phyloP scores from a whole-genome alignment of 2,888 invertebrate species.

The Lottia gigantea region DNA sequence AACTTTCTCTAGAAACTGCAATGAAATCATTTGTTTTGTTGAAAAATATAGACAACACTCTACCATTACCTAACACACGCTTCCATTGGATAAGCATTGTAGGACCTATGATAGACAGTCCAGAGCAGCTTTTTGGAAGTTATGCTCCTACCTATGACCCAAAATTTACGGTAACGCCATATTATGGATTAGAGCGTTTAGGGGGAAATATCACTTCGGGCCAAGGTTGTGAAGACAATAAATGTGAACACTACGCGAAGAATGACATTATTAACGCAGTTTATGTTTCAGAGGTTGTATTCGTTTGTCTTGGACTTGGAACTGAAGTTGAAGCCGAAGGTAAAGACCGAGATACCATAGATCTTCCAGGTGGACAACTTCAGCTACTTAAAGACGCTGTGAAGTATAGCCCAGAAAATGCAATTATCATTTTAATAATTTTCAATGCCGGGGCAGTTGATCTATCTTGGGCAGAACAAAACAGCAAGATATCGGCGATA shows the following conservation, averaged over 20 bases:
- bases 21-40: slow-evolving; percentile 44
- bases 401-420: slow-evolving; percentile 25
- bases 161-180: slow-evolving; percentile 48
- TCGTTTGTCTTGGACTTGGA: slow-evolving; percentile 33
- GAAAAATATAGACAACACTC: slow-evolving; percentile 37
- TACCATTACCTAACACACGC: slow-evolving; percentile 23
- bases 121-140: slow-evolving; percentile 55
- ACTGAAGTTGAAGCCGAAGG: slow-evolving; percentile 46
- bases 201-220: slow-evolving; percentile 34
- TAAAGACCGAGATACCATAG: slow-evolving; percentile 46
- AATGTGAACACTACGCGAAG: slow-evolving; percentile 43
- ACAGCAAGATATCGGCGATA: slow-evolving; percentile 36
- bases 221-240: slow-evolving; percentile 47
- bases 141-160: slow-evolving; percentile 49
- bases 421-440: slow-evolving; percentile 48
- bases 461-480: slow-evolving; percentile 36
- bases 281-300: slow-evolving; percentile 38
- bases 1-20: slow-evolving; percentile 41
- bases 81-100: slow-evolving; percentile 33
- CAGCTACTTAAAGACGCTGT: slow-evolving; percentile 50
- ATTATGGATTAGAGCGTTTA: slow-evolving; percentile 42
- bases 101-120: slow-evolving; percentile 62
- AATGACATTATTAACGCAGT: slow-evolving; percentile 39
- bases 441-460: slow-evolving; percentile 49
- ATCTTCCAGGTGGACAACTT: slow-evolving; percentile 52